Evolutionary conservation across 2,888 invertebrate species (phyloP).

Genomic region (Kryphioiulus occultus): DNA sequence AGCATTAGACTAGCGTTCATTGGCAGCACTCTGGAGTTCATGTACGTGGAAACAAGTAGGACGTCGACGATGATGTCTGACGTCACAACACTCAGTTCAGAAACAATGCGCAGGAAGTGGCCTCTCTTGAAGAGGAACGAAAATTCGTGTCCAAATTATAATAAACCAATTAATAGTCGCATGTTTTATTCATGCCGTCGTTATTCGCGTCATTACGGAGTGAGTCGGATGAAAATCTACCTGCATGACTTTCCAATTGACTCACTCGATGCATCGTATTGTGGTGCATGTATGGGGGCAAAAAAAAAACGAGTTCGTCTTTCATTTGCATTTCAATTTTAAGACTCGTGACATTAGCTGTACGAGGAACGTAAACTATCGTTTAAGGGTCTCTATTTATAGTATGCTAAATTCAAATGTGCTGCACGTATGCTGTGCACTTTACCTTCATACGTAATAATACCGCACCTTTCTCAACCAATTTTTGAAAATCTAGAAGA

Average conservation of each 20-base stretch:
- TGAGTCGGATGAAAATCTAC: neutral
- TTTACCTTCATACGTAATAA: too few relatives aligned
- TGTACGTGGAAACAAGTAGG: neutral
- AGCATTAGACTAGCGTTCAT: too few relatives aligned
- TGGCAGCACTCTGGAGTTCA: neutral
- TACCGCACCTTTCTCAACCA: too few relatives aligned
- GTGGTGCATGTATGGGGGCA: neutral
- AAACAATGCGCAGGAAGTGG: constrained; percentile 34
- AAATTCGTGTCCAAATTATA: constrained; percentile 33
- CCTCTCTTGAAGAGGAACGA: constrained; percentile 13
- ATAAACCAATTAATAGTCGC: constrained; percentile 32
- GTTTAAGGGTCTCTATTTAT: neutral
- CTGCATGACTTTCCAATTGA: neutral
- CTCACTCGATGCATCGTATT: neutral
- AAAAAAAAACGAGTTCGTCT: neutral
- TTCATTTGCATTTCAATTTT: neutral
- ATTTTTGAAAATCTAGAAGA: too few relatives aligned
- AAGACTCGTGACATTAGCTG: neutral
- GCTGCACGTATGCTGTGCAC: too few relatives aligned
- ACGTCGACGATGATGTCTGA: neutral
- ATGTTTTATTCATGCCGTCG: neutral
- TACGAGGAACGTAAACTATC: neutral
- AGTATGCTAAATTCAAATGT: neutral
- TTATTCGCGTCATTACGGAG: neutral
- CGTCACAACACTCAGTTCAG: neutral